Conservation (phyloP, 2,113 vertebrate species). For the Catagonus wagneri region DNA sequence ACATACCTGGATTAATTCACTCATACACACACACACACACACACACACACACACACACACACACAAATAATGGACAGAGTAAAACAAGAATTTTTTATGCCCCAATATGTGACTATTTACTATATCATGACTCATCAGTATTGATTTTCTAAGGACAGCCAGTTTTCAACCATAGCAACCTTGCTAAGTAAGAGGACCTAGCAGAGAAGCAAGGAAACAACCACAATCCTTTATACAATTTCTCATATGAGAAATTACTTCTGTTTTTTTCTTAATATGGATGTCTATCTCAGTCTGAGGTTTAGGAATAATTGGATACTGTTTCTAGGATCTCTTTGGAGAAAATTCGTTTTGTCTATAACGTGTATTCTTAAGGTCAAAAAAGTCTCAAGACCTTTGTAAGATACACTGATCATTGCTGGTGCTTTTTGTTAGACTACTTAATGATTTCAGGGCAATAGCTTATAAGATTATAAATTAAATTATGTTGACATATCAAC, state of each 20-base stretch:
- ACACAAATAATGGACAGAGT: background rate
- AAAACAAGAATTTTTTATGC: background rate
- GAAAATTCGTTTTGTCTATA: background rate
- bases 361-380: conserved; percentile 52
- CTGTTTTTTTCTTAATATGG: background rate
- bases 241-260: conserved; percentile 47
- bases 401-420: conserved; percentile 16
- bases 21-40: too few relatives aligned
- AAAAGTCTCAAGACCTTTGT: conserved; percentile 11
- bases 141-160: conserved; percentile 55
- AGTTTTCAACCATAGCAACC: conserved; percentile 35
- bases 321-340: conserved; percentile 34
- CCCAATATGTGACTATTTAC: background rate
- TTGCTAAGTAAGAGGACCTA: conserved; percentile 34
- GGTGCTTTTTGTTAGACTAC: background rate
- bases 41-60: background rate
- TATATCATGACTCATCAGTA: conserved; percentile 65
- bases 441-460: conserved; percentile 57
- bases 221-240: background rate
- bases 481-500: conserved; percentile 60
- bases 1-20: conserved; percentile 65
- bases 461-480: conserved; percentile 69
- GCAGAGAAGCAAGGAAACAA: conserved; percentile 30
- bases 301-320: conserved; percentile 22
- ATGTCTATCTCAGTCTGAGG: background rate